Evolutionary conservation across 2,113 vertebrate genomes (phyloP).

Genomic region (Lasiurus borealis): DNA sequence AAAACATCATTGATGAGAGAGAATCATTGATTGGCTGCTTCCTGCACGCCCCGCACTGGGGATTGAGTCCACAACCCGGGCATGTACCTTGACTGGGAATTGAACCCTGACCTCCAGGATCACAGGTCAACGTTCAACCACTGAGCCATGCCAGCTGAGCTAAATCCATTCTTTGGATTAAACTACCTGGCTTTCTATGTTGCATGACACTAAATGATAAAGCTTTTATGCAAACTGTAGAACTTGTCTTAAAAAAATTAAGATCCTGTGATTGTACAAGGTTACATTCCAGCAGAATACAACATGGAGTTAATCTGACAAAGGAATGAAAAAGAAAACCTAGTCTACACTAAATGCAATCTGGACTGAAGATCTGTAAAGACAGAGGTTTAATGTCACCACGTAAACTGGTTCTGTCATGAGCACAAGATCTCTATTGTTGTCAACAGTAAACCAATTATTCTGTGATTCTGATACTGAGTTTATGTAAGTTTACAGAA

Average conservation of each 20-base stretch:
- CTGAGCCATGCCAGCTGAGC: too few relatives aligned
- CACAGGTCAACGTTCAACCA: too few relatives aligned
- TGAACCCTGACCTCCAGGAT: too few relatives aligned
- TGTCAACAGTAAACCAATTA: background rate
- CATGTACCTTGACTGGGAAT: too few relatives aligned
- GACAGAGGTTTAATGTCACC: background rate
- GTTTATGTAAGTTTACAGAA: conserved; percentile 43
- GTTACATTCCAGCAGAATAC: background rate
- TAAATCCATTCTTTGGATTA: background rate
- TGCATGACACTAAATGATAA: background rate
- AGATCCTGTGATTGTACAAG: background rate
- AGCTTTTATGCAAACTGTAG: background rate
- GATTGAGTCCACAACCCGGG: too few relatives aligned
- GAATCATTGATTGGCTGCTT: too few relatives aligned
- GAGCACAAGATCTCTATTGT: conserved; percentile 24
- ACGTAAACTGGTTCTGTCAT: too few relatives aligned
- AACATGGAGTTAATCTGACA: background rate
- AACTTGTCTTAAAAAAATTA: background rate
- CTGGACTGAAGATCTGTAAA: background rate
- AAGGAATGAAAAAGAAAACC: background rate
- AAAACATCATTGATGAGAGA: too few relatives aligned
- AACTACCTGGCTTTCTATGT: background rate
- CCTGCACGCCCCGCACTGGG: too few relatives aligned
- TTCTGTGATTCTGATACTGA: background rate
- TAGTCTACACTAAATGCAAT: background rate